A percentile compares a stretch with the other conserved stretches of the same genome.
Conservation (phyloP, 1,140 invertebrate genomes). For the Fopius arisanus region DNA sequence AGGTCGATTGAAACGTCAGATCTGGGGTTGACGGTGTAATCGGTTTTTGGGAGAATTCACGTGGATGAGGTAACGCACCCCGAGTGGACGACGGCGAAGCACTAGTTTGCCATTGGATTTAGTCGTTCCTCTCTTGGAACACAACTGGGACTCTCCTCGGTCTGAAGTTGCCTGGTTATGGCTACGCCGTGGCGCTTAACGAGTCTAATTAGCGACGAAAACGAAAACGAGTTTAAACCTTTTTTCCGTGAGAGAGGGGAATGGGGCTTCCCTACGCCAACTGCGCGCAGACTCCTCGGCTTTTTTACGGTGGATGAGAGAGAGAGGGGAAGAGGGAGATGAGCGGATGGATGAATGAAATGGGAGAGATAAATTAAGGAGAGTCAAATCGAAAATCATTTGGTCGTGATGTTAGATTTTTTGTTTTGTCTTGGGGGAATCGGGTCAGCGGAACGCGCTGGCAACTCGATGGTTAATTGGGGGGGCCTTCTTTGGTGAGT, state of each 20-base stretch:
- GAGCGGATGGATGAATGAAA: not conserved
- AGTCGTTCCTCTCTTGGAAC: constrained; percentile 10
- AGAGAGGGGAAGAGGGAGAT: not conserved
- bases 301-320: constrained; percentile 28
- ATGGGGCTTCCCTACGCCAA: not conserved
- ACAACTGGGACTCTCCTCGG: constrained; percentile 36
- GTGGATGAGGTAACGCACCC: constrained; percentile 61
- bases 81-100: constrained; percentile 56
- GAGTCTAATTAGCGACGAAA: constrained; percentile 68
- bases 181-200: constrained; percentile 61
- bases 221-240: constrained; percentile 66
- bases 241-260: constrained; percentile 43
- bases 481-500: constrained; percentile 19
- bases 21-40: too few species aligned
- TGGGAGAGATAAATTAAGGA: not conserved
- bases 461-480: constrained; percentile 27
- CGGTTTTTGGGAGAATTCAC: constrained; percentile 38
- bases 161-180: constrained; percentile 57
- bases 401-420: not conserved
- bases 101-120: constrained; percentile 48
- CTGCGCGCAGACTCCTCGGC: constrained; percentile 1
- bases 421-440: constrained; percentile 39
- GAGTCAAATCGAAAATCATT: not conserved
- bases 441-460: constrained; percentile 54
- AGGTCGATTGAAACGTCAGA: too few species aligned